A percentile compares a stretch with the other conserved stretches of the same genome.
Conservation (phyloP, 2,888 invertebrate genomes). For the Ceriagrion tenellum region DNA sequence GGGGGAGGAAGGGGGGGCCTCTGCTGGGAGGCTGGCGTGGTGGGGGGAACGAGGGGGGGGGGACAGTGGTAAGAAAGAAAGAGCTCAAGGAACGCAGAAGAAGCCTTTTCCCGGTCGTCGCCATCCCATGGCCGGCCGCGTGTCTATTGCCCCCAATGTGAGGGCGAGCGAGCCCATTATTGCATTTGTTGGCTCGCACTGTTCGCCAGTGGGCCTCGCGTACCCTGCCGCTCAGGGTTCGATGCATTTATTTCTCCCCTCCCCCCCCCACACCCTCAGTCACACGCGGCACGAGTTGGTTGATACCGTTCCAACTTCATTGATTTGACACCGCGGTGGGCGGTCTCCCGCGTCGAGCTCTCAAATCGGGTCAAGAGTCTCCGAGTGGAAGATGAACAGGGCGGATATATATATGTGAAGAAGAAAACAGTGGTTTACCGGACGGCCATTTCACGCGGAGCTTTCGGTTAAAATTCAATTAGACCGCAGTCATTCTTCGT, state of each 20-base stretch:
- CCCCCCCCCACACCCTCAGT: too few relatives aligned
- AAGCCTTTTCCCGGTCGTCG: too few relatives aligned
- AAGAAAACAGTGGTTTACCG: too few relatives aligned
- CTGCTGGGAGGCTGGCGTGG: background rate
- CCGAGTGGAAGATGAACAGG: too few relatives aligned
- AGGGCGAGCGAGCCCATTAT: background rate
- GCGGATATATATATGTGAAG: too few relatives aligned
- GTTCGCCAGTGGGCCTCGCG: too few relatives aligned
- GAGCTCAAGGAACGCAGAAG: background rate
- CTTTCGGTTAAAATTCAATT: too few relatives aligned
- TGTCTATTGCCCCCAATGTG: background rate
- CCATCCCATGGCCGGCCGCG: background rate
- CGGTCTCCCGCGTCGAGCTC: background rate
- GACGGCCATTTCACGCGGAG: too few relatives aligned
- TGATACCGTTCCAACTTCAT: conserved; percentile 8
- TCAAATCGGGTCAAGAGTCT: background rate
- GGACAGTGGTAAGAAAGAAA: background rate
- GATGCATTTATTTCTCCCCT: background rate
- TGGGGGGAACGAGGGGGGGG: background rate
- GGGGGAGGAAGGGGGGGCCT: background rate
- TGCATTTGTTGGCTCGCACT: background rate
- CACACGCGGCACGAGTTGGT: background rate
- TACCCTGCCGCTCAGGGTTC: background rate
- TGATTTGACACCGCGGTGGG: background rate
- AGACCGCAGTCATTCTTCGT: too few relatives aligned